Conservation (phyloP, 2,113 vertebrate species). For the Platysteira castanea region DNA sequence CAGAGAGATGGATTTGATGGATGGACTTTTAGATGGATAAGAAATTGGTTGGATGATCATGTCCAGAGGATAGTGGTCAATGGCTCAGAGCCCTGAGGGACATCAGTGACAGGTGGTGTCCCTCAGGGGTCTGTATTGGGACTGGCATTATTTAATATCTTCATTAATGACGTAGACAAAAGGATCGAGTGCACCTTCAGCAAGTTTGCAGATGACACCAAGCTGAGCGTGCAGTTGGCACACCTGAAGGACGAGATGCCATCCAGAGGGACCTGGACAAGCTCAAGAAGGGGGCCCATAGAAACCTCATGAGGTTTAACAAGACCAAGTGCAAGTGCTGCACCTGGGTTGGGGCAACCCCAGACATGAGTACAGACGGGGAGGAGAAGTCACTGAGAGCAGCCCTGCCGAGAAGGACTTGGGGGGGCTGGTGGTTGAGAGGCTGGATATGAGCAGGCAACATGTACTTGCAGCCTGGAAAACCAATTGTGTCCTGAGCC, state of each 20-base stretch:
- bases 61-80: not conserved
- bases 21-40: not conserved
- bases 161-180: not conserved
- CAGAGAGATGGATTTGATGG: not conserved
- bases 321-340: not conserved
- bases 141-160: not conserved
- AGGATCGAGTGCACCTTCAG: not conserved
- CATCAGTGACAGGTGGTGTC: not conserved
- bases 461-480: not conserved
- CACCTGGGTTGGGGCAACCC: not conserved
- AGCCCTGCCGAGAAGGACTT: not conserved
- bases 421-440: not conserved
- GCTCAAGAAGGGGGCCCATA: not conserved
- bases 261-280: not conserved
- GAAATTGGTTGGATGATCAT: not conserved
- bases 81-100: not conserved
- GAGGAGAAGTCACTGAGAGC: not conserved
- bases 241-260: not conserved
- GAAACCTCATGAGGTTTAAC: not conserved
- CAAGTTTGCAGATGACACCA: not conserved
- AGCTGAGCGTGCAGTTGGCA: not conserved
- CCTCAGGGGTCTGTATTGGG: rapidly evolving
- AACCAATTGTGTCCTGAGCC: not conserved
- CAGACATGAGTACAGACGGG: not conserved
- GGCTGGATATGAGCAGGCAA: not conserved